Percentiles rank a stretch among this genome's conserved stretches.
phyloP scores from a whole-genome alignment of 2,113 vertebrate genomes.

The Microcebus ravelobensis region DNA sequence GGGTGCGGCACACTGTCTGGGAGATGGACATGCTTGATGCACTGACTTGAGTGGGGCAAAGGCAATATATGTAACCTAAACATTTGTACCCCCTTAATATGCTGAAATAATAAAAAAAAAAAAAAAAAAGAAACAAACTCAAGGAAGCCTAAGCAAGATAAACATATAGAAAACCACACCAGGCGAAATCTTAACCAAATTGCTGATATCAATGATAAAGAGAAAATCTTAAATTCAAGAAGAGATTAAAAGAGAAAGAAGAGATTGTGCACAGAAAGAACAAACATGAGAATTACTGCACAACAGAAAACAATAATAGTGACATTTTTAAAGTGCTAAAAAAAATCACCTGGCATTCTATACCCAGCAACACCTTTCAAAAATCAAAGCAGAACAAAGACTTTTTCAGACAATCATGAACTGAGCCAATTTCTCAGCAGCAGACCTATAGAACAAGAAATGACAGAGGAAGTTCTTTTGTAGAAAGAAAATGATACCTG shows the following conservation, averaged over 20 bases:
- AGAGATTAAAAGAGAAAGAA: not conserved
- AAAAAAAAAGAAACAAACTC: too few species aligned
- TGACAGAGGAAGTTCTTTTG: not conserved
- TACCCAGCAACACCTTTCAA: not conserved
- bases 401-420: not conserved
- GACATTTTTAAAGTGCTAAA: not conserved
- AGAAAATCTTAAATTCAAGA: not conserved
- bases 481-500: not conserved
- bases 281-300: not conserved
- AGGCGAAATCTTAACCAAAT: not conserved
- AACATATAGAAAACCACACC: not conserved
- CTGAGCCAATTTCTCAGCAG: not conserved
- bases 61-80: too few species aligned
- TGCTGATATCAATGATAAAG: not conserved
- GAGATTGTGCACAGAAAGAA: not conserved
- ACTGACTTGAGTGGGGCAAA: too few species aligned
- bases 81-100: too few species aligned
- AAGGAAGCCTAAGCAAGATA: not conserved
- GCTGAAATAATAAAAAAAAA: too few species aligned
- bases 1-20: too few species aligned
- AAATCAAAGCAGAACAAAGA: not conserved
- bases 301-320: not conserved
- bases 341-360: not conserved
- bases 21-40: too few species aligned
- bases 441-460: not conserved